Evolutionary conservation across 2,113 vertebrate genomes (phyloP), one percentile per base, ranked within the genome.

Genomic region (Calyptomena viridis): DNA sequence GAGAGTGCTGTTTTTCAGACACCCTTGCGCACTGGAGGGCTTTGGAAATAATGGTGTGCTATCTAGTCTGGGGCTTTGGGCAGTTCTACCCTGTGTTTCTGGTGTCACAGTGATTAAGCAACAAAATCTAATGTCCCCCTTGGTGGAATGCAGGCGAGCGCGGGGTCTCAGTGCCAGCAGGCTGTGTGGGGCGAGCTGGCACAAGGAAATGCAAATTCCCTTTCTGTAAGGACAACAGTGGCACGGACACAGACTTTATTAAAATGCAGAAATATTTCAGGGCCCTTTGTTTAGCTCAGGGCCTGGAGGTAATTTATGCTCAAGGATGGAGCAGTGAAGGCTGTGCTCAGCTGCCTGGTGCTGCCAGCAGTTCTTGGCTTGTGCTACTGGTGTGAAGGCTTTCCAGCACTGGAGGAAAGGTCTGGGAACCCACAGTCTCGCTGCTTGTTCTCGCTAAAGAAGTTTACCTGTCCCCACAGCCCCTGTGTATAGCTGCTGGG

Each of bases 231-330:
- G 93, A 95, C 6, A 18, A 50, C 9, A 42, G 76, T 76, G 59
- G 89, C 85, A 66, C 6, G 4, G 87, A 91, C 22, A 8, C 55
- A 64, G 84, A 90, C 83, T 84, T 87, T 95, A 94, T 90, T 93
- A 95, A 97, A 96, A 97, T 90, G 88, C 91, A 96, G 63, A 94
- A 91, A 95, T 86, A 91, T 93, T 96, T 94, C 88, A 76, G 77
- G 72, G 83, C 84, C 79, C 85, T 96, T 97, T 95, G 94, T 97
- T 97, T 94, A 94, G 93, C 85, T 91, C 58, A 19, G 75, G 87
- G 96, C 94, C 94, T 27, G 44, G 77, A 97, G 95, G 92, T 95
- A 96, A 97, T 97, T 97, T 96, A 96, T 97, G 91, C 84, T 14
- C 58, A 83, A 58, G 12, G 67, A 91, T 79, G 89, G 90, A 94